A percentile compares a stretch with the other conserved stretches of the same genome.
Evolutionary conservation across 1,140 invertebrate genomes (phyloP).

Genomic region (Hyposmocoma kahamanoa): DNA sequence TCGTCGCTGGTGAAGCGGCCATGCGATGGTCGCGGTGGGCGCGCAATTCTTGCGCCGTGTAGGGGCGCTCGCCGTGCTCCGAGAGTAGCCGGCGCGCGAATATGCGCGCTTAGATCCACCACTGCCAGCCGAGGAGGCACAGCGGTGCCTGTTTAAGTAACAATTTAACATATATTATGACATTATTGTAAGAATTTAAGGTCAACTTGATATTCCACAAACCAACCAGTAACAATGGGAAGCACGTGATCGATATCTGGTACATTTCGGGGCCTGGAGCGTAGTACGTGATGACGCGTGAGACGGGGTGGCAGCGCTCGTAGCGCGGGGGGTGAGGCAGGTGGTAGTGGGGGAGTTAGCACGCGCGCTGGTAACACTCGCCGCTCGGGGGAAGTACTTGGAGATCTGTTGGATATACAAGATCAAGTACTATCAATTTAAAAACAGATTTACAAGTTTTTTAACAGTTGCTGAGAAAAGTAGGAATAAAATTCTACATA

Average conservation of each 20-base stretch:
- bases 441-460: too few relatives aligned
- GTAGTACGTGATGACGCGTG: slow-evolving; percentile 18
- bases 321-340: slow-evolving; percentile 26
- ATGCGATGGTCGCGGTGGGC: slow-evolving; percentile 26
- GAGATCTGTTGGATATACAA: slow-evolving; percentile 32
- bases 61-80: not conserved
- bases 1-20: slow-evolving; percentile 53
- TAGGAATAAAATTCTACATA: too few relatives aligned
- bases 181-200: too few relatives aligned
- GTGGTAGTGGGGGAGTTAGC: slow-evolving; percentile 45
- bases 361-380: slow-evolving; percentile 38
- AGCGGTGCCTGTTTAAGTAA: slow-evolving; percentile 36
- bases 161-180: too few relatives aligned
- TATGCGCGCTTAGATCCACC: slow-evolving; percentile 54
- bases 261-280: slow-evolving; percentile 22
- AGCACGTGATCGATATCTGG: slow-evolving; percentile 28
- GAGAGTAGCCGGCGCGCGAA: slow-evolving; percentile 30
- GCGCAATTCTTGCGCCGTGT: slow-evolving; percentile 13
- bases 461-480: too few relatives aligned
- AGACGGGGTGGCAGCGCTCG: slow-evolving; percentile 35
- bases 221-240: slow-evolving; percentile 47
- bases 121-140: slow-evolving; percentile 52
- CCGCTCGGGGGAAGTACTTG: slow-evolving; percentile 49
- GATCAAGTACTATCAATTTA: too few relatives aligned
- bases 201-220: not conserved